These are phyloP conservation scores for Acanthaster planci DNA, from an alignment of 35 echinoderm and acorn worm species.

Conservation along the genomic window DNA sequence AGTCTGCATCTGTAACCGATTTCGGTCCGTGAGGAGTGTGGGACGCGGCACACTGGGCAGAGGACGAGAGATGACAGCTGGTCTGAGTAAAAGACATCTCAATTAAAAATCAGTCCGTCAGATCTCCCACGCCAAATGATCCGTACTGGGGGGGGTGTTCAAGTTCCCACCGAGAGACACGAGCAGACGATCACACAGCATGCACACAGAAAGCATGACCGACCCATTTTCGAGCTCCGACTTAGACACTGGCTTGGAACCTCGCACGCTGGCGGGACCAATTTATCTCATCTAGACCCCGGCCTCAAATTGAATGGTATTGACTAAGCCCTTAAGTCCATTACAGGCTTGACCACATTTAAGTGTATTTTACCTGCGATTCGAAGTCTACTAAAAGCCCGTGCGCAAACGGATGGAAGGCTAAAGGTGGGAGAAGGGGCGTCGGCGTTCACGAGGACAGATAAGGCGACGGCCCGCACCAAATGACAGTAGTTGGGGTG, in stretches of 20 bases:
- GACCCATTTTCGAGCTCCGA: too few species aligned
- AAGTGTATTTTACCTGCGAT: constrained; percentile 24
- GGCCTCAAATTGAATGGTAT: neutral
- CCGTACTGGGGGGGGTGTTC: neutral
- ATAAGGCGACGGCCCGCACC: too few species aligned
- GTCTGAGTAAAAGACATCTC: neutral
- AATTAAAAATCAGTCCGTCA: neutral
- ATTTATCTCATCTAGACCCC: too few species aligned
- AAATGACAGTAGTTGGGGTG: too few species aligned
- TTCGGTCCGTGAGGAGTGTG: too few species aligned
- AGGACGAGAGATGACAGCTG: too few species aligned
- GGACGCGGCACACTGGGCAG: too few species aligned
- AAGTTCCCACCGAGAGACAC: neutral
- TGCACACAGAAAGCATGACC: too few species aligned
- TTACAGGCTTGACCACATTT: constrained; percentile 3
- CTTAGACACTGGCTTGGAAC: too few species aligned
- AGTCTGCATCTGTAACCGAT: too few species aligned
- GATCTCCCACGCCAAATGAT: neutral
- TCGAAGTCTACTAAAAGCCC: neutral
- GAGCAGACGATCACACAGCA: too few species aligned
- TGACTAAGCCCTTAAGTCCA: constrained; percentile 22
- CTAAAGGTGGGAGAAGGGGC: neutral
- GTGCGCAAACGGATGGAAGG: neutral
- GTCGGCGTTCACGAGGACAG: neutral
- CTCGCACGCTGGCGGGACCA: too few species aligned